Evolutionary conservation across 2,113 vertebrate species (phyloP).

Genomic region (Pogonocichla stellata): DNA sequence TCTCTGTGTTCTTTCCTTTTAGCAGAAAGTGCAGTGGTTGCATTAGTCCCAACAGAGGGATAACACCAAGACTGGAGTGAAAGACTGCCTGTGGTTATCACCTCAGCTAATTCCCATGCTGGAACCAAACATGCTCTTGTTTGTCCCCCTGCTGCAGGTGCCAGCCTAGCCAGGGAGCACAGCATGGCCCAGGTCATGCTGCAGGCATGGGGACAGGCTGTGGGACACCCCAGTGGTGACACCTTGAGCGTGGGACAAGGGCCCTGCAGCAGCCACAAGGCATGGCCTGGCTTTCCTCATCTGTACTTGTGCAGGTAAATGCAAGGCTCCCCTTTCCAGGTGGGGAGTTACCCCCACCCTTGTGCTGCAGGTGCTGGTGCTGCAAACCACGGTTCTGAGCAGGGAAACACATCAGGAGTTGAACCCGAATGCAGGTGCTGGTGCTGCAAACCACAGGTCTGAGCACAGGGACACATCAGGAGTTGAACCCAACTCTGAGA

Average conservation of each 20-base stretch:
- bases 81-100: background rate
- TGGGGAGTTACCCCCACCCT: accelerated
- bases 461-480: background rate
- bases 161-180: background rate
- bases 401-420: background rate
- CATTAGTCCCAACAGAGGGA: background rate
- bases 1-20: accelerated
- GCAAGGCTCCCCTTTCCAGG: background rate
- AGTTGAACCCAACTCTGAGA: background rate
- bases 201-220: background rate
- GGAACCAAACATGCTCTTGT: background rate
- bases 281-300: accelerated
- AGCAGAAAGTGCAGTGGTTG: background rate
- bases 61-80: background rate
- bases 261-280: background rate
- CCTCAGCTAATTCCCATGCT: background rate
- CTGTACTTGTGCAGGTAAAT: accelerated
- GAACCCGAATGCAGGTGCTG: background rate
- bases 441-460: background rate
- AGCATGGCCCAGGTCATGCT: accelerated
- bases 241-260: background rate
- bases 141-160: background rate
- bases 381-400: background rate
- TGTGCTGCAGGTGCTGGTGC: background rate
- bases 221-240: accelerated